Percentiles rank a stretch among this genome's conserved stretches.
Conservation (phyloP, 2,797 vertebrate genomes). For the Coluber constrictor region DNA sequence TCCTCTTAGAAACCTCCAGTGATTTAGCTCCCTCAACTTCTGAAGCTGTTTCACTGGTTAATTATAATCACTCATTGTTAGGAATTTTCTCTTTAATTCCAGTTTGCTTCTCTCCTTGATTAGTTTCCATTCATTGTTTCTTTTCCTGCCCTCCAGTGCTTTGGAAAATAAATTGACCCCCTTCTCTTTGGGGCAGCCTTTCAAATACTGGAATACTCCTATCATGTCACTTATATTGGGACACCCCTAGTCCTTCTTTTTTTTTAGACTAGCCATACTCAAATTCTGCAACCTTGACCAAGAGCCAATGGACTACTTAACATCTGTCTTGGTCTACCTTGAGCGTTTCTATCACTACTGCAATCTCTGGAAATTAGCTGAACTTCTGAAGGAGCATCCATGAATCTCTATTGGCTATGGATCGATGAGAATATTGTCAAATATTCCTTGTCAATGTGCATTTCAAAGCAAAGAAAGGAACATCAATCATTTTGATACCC, state of each 20-base stretch:
- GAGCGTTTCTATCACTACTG: not conserved
- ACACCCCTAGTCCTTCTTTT: not conserved
- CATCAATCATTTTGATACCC: not conserved
- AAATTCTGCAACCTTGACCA: not conserved
- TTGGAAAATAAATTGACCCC: not conserved
- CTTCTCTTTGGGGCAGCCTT: not conserved
- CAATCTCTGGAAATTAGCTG: not conserved
- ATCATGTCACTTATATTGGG: not conserved
- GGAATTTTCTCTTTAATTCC: not conserved
- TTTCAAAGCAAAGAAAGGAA: not conserved
- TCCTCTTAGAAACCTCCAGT: not conserved
- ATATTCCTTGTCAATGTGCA: not conserved
- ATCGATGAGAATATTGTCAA: not conserved
- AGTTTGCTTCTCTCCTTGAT: not conserved
- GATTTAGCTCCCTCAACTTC: not conserved
- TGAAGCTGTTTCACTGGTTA: not conserved
- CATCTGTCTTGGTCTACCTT: not conserved
- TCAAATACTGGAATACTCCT: not conserved
- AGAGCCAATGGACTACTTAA: not conserved
- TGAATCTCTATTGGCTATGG: not conserved
- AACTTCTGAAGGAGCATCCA: not conserved
- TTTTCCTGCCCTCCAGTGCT: not conserved
- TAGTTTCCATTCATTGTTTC: not conserved
- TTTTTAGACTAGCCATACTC: not conserved
- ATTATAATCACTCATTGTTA: not conserved